Evolutionary conservation across 2,888 invertebrate species (phyloP).

Genomic region (Lasioglossum calceatum): DNA sequence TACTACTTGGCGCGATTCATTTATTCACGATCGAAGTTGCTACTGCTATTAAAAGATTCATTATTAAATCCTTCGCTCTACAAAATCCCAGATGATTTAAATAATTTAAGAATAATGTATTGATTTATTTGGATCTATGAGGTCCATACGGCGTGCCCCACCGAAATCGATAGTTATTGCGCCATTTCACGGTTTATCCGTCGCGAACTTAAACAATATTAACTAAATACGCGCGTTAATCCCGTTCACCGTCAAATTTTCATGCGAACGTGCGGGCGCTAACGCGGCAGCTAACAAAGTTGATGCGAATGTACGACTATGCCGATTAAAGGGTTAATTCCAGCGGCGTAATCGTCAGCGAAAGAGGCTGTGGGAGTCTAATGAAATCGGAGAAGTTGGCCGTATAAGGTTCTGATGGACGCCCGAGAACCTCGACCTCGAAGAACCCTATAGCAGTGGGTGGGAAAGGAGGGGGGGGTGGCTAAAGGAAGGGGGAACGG

Average conservation of each 20-base stretch:
- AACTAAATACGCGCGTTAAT: slow-evolving; percentile 23
- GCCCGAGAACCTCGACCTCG: slow-evolving; percentile 55
- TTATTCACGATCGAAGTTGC: neutral
- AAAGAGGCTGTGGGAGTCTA: slow-evolving; percentile 50
- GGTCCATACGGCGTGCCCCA: too few species aligned
- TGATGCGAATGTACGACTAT: slow-evolving; percentile 32
- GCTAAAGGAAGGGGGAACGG: slow-evolving; percentile 5
- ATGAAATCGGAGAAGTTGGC: slow-evolving; percentile 58
- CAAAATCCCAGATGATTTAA: neutral
- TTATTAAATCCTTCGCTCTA: neutral
- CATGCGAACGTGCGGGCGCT: neutral
- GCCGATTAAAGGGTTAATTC: slow-evolving; percentile 57
- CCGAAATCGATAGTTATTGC: neutral
- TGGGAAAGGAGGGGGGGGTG: neutral
- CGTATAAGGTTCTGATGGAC: slow-evolving; percentile 64
- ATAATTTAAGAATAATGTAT: neutral
- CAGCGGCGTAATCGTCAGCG: slow-evolving; percentile 38
- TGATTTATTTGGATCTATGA: neutral
- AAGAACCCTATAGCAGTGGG: slow-evolving; percentile 28
- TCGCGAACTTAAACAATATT: slow-evolving; percentile 4
- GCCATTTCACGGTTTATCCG: neutral
- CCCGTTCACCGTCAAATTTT: slow-evolving; percentile 35
- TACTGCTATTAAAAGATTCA: neutral
- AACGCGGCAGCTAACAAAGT: slow-evolving; percentile 23
- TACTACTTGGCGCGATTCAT: neutral